A percentile compares a stretch with the other conserved stretches of the same genome.
These are phyloP conservation scores for Heliopora coerulea DNA, from an alignment of 92 coral and sea anemone genomes.

Conservation along the genomic window DNA sequence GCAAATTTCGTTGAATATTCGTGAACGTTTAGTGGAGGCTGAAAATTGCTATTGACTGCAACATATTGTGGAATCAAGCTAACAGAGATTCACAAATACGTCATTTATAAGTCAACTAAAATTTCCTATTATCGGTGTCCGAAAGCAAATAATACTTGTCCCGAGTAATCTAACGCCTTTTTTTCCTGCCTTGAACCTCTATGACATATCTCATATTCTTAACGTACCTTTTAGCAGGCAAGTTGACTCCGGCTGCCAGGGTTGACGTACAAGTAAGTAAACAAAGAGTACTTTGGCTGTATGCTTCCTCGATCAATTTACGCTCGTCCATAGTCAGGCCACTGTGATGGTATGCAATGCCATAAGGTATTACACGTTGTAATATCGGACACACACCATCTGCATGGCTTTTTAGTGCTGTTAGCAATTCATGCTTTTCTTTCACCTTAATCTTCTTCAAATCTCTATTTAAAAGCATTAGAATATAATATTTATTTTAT, in stretches of 20 bases:
- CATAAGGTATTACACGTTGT: conserved; percentile 69
- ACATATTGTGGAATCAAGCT: too few species aligned
- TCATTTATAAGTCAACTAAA: too few species aligned
- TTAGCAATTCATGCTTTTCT: conserved; percentile 66
- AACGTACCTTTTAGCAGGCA: conserved; percentile 91
- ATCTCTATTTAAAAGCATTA: conserved; percentile 49
- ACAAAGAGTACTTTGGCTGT: conserved; percentile 85
- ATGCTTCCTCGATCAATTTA: conserved; percentile 87
- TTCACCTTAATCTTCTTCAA: conserved; percentile 60
- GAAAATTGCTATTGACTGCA: too few species aligned
- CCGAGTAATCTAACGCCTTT: too few species aligned
- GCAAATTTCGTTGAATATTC: too few species aligned
- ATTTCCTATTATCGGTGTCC: too few species aligned
- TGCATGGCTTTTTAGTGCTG: conserved; percentile 75
- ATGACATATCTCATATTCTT: not conserved
- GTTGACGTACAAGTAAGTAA: conserved; percentile 95
- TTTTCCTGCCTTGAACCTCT: too few species aligned
- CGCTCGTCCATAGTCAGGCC: conserved; percentile 97
- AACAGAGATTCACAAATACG: too few species aligned
- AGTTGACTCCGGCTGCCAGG: conserved; percentile 94
- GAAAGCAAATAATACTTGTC: too few species aligned
- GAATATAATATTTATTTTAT: too few species aligned
- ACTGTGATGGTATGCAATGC: conserved; percentile 92
- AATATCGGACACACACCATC: conserved; percentile 79
- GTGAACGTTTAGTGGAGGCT: too few species aligned